Percentiles rank a stretch among this genome's conserved stretches.
These are phyloP conservation scores for Trichomalopsis sarcophagae DNA, from an alignment of 1,140 invertebrate genomes.

Conservation along the genomic window DNA sequence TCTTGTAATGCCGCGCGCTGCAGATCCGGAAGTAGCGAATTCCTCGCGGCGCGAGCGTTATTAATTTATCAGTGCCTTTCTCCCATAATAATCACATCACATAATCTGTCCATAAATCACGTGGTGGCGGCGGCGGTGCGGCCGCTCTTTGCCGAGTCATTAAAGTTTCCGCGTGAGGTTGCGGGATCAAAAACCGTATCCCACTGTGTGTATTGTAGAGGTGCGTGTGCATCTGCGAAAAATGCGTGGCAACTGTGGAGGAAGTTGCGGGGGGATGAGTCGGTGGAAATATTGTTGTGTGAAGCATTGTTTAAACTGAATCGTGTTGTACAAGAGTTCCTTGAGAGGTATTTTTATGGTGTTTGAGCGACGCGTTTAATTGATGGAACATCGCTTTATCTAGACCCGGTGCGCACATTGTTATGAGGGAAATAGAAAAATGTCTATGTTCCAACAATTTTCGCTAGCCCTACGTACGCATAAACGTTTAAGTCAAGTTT, in stretches of 20 bases:
- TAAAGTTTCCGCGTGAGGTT: slow-evolving; percentile 59
- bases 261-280: neutral
- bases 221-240: neutral
- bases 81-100: slow-evolving; percentile 68
- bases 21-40: slow-evolving; percentile 23
- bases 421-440: too few relatives aligned
- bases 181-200: neutral
- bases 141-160: slow-evolving; percentile 60
- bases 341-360: too few relatives aligned
- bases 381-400: too few relatives aligned
- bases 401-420: too few relatives aligned
- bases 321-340: too few relatives aligned
- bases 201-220: too few relatives aligned
- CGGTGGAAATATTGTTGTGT: neutral
- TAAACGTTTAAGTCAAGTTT: too few relatives aligned
- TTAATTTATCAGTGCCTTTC: slow-evolving; percentile 67
- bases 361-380: too few relatives aligned
- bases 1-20: neutral
- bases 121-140: slow-evolving; percentile 48
- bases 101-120: slow-evolving; percentile 68
- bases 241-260: neutral
- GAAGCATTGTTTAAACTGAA: too few relatives aligned
- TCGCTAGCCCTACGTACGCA: too few relatives aligned
- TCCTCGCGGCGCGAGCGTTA: slow-evolving; percentile 58
- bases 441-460: too few relatives aligned